Base-by-base conservation (phyloP, 2,888 invertebrate species). In the Drosophila eohydei region DNA sequence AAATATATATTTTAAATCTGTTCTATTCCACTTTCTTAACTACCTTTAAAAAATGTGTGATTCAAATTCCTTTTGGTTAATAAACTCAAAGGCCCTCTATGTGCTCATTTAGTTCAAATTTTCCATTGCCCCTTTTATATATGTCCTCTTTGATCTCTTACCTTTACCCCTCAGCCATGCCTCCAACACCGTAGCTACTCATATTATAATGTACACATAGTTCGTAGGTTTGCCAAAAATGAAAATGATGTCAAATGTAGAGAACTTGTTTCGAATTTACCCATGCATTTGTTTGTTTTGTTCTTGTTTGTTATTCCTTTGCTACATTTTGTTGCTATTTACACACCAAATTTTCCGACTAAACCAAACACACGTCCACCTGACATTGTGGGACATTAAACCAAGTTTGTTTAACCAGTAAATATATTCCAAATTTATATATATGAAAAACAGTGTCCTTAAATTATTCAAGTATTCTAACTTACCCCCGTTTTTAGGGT, bases 401-500 rank as follows among this genome's bases (percentile, higher is more conserved):
- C 48, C 32, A 67, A 56, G 57, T 57, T 57, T 50, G 67, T 57
- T 43, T 50, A 65, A 56, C 40, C 21, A 51, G 11, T 32, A 50
- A 34, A 32, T 21, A 34, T 50, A 50, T 32, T 30, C 30, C 48
- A 40, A 55, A 9, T 9, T 16, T 48, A 48, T 32, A 48, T 38
- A 40, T 55, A n/a, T 61, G 12, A 51, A 54, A 38, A 51, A 12
- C 12, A 3, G 21, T 34, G 4, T 50, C 2, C 4, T 40, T 32
- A 28, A 54, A 43, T 41, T 38, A 11, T 32, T 61, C n/a, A 52
- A 63, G 1, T 9, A 46, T 65, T 66, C 44, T 46, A 36, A 71
- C 44, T 52, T 62, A 57, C 16, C 52, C 57, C 61, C 57, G 60
- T 62, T 75, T 50, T 78, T 85, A 93, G 93, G 92, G 93, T 56